Evolutionary conservation across 2,797 vertebrate genomes (phyloP).

Genomic region (Muraenolepis orangiensis): DNA sequence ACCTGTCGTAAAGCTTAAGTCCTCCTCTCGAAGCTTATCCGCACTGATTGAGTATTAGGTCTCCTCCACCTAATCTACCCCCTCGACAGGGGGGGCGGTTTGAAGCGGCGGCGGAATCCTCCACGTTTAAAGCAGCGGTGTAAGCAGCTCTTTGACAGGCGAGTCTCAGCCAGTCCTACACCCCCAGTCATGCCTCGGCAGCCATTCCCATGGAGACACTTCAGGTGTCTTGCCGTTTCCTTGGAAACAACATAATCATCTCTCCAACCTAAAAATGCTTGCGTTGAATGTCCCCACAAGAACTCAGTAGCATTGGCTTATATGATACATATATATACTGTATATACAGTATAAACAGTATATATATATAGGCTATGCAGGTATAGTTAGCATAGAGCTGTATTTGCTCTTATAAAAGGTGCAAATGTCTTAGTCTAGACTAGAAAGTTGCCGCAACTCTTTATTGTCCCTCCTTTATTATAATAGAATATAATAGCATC

Average conservation of each 20-base stretch:
- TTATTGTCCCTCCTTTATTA: neutral
- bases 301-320: neutral
- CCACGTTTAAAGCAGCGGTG: conserved; percentile 35
- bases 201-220: conserved; percentile 20
- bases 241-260: conserved; percentile 35
- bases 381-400: neutral
- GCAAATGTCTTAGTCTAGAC: too few species aligned
- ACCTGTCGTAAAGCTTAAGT: conserved; percentile 1
- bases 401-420: neutral
- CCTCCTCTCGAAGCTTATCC: conserved; percentile 40
- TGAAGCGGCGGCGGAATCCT: conserved; percentile 57
- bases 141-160: conserved; percentile 35
- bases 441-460: neutral
- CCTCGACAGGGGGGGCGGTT: conserved; percentile 53
- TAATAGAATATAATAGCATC: too few species aligned
- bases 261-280: neutral
- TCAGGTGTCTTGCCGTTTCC: conserved; percentile 38
- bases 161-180: conserved; percentile 19
- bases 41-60: conserved; percentile 38
- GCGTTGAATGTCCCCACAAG: neutral
- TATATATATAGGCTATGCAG: neutral
- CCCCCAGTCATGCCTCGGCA: conserved; percentile 25
- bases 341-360: too few species aligned
- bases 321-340: neutral
- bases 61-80: conserved; percentile 47